Evolutionary conservation across 2,888 invertebrate species (phyloP).

Genomic region (Bellardia pandia): DNA sequence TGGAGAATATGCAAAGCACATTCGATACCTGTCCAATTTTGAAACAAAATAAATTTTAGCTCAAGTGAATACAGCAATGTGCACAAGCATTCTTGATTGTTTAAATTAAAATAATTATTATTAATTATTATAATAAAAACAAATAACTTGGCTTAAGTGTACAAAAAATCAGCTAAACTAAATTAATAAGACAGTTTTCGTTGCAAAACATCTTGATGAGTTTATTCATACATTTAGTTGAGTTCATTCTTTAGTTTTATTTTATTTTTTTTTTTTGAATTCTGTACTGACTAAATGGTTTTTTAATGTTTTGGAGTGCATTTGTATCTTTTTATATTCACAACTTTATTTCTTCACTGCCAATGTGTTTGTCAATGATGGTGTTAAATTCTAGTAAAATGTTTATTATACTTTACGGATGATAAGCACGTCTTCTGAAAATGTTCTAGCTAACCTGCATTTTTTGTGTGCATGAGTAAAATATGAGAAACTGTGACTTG

Average conservation of each 20-base stretch:
- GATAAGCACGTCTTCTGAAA: conserved; percentile 1
- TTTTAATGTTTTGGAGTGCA: conserved; percentile 77
- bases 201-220: conserved; percentile 72
- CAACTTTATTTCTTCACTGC: conserved; percentile 33
- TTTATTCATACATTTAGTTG: conserved; percentile 42
- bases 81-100: too few relatives aligned
- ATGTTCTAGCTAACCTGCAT: neutral
- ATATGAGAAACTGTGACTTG: conserved; percentile 23
- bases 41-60: too few relatives aligned
- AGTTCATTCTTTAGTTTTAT: conserved; percentile 8
- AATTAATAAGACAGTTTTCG: conserved; percentile 14
- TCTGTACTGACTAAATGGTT: conserved; percentile 78
- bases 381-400: conserved; percentile 32
- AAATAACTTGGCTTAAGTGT: too few relatives aligned
- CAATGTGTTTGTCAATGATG: conserved; percentile 50
- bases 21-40: too few relatives aligned
- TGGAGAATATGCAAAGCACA: too few relatives aligned
- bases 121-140: too few relatives aligned
- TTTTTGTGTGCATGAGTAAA: conserved; percentile 55
- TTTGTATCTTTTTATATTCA: neutral
- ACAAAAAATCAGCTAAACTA: neutral
- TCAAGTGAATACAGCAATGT: too few relatives aligned
- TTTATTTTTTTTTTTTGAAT: conserved; percentile 17
- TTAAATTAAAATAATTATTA: too few relatives aligned
- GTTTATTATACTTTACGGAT: conserved; percentile 41